Base-by-base conservation (phyloP, 1,140 invertebrate genomes). In the Drosophila ogumai region DNA sequence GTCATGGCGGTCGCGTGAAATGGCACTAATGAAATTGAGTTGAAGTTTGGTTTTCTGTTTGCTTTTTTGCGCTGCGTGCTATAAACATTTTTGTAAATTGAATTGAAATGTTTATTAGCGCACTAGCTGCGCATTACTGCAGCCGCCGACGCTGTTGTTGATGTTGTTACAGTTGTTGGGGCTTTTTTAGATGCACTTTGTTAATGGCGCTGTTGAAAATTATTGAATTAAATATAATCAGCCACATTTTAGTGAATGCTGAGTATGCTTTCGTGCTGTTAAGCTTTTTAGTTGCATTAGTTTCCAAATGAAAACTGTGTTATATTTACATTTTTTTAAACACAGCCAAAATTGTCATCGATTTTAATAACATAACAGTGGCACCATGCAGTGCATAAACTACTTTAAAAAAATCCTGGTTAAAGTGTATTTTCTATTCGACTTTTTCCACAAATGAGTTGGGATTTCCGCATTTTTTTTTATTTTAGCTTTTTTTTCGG, bases 51-150 rank as follows among this genome's bases (percentile, higher is more conserved):
- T 87, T 88, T 88, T 87, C 58, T 69, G 61, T 74, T 81, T 72
- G 41, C 67, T 44, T 55, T 54, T 66, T 75, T 65, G 41, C 40
- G 32, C 13, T 36, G 40, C n/a, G 41, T 41, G 40, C 50, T 66
- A 41, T 74, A 63, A 66, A 71, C 74, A 88, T 90, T 88, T 85
- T 88, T 65, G 77, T 71, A 88, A 88, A 88, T 88, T 88, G 85
- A 88, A 88, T 88, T 84, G 78, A 88, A 88, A 88, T 88, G 84
- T 88, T 88, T 88, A 88, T 87, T 87, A 87, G 67, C 66, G 76
- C 41, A 58, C 73, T 63, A 61, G 61, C 60, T 50, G 63, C 46
- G 59, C 46, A 65, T 84, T 63, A 58, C 72, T 77, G 67, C 43
- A 46, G 44, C 22, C 44, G 54, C 25, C 8, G 59, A 57, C 47